Base-by-base conservation (phyloP, 2,888 invertebrate genomes). In the Escarpia spicata region DNA sequence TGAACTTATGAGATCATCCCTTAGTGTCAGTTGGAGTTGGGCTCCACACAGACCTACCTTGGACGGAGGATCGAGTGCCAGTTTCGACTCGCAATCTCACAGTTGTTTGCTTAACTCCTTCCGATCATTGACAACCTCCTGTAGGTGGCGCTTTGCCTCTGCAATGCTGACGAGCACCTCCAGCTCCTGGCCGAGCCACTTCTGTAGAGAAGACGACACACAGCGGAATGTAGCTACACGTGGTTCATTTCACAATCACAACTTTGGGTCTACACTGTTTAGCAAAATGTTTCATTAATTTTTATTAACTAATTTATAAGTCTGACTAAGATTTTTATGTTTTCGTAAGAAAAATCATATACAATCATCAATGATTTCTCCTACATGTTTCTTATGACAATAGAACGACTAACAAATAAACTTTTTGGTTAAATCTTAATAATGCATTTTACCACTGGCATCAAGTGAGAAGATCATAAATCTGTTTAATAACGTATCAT, bases 91-190 rank as follows among this genome's bases (percentile, higher is more conserved):
- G 26, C 91, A 58, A 9, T 52, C 52, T n/a, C 19, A 15, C 3
- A 44, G 91, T 37, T 44, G 91, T 60, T 93, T 91, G 1, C 31
- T 91, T 44, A 97, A 94, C 9, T 95, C 94, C 93, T 96, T 96
- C 52, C 97, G 94, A 90, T 96, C 96, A 95, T 98, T 97, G 97
- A 98, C 97, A 31, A 98, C 97, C 95, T 97, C 97, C 91, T 98
- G 97, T 0, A 98, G 97, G 0, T 98, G 98, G 94, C 97, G 97
- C 97, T 98, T 97, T 0, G 98, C 98, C 95, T 98, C 98, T 1
- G 98, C 97, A 0, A 98, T 97, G 93, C 98, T 98, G 43, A 98
- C 97, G 92, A 98, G 97, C 0, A 98, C 97, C 94, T 98, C 98
- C n/a, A 98, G 95, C 95, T 98, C 98, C 93, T 98, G 98, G 93